Conservation (phyloP, 2,797 vertebrate genomes). For the Gambelia wislizenii region DNA sequence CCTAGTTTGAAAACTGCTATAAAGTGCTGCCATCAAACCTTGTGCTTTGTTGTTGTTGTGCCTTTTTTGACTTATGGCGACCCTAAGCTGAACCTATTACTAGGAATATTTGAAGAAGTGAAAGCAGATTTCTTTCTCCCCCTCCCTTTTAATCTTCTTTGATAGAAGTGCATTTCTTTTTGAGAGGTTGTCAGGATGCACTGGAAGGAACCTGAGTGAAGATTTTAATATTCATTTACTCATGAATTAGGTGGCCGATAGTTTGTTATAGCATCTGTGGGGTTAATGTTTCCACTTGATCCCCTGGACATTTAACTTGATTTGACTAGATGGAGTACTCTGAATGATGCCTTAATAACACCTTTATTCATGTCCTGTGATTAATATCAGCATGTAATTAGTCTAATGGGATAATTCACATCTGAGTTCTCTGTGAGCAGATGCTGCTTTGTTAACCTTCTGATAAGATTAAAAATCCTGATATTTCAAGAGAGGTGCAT, state of each 20-base stretch:
- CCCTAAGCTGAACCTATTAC: no score
- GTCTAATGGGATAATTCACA: conserved; percentile 50
- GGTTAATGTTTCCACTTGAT: conserved; percentile 46
- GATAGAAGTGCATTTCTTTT: neutral
- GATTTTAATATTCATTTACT: conserved; percentile 16
- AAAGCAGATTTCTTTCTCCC: conserved; percentile 8
- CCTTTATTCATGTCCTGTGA: conserved; percentile 37
- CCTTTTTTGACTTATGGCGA: no score
- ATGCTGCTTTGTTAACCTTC: conserved; percentile 37
- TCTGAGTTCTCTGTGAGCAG: conserved; percentile 4
- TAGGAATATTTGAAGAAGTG: neutral
- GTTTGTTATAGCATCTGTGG: conserved; percentile 29
- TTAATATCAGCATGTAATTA: conserved; percentile 35
- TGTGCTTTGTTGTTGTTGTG: no score
- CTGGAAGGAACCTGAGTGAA: neutral
- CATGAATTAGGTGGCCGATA: conserved; percentile 12
- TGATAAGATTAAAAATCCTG: conserved; percentile 27
- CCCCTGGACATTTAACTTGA: conserved; percentile 31
- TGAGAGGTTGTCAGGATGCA: neutral
- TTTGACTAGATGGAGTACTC: conserved; percentile 20
- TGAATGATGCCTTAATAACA: conserved; percentile 36
- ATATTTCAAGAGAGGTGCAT: conserved; percentile 28
- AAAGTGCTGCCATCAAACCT: neutral
- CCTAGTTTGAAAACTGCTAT: no score
- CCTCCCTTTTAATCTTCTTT: neutral